These are phyloP conservation scores for Eueides isabella DNA, from an alignment of 1,140 invertebrate genomes.

Conservation along the genomic window DNA sequence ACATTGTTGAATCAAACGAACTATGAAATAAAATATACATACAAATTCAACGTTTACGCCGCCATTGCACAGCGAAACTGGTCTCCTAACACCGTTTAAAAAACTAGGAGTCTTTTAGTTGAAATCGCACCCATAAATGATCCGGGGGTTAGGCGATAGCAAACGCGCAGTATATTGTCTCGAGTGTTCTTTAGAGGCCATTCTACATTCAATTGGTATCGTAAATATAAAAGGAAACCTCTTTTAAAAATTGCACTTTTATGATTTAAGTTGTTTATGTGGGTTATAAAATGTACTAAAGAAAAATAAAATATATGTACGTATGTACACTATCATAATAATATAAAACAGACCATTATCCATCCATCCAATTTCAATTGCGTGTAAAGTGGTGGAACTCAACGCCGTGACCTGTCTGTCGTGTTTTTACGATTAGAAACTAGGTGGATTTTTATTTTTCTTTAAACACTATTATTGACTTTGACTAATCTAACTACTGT, in stretches of 20 bases:
- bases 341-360: too few species aligned
- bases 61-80: conserved; percentile 34
- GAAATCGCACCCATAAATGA: conserved; percentile 46
- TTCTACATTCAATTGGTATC: conserved; percentile 33
- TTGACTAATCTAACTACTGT: too few species aligned
- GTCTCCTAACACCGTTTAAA: conserved; percentile 49
- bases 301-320: not conserved
- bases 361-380: too few species aligned
- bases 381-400: too few species aligned
- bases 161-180: conserved; percentile 35
- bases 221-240: conserved; percentile 24
- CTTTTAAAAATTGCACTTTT: conserved; percentile 12
- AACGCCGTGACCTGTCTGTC: too few species aligned
- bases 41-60: conserved; percentile 30
- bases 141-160: conserved; percentile 41
- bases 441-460: too few species aligned
- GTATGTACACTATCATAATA: not conserved
- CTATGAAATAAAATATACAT: conserved; percentile 16
- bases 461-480: too few species aligned
- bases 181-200: conserved; percentile 35
- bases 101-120: conserved; percentile 45
- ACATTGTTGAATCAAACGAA: not conserved
- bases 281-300: not conserved
- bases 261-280: conserved; percentile 16
- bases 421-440: too few species aligned